Conservation (phyloP, 2,888 invertebrate species). For the Tethea ocularis region DNA sequence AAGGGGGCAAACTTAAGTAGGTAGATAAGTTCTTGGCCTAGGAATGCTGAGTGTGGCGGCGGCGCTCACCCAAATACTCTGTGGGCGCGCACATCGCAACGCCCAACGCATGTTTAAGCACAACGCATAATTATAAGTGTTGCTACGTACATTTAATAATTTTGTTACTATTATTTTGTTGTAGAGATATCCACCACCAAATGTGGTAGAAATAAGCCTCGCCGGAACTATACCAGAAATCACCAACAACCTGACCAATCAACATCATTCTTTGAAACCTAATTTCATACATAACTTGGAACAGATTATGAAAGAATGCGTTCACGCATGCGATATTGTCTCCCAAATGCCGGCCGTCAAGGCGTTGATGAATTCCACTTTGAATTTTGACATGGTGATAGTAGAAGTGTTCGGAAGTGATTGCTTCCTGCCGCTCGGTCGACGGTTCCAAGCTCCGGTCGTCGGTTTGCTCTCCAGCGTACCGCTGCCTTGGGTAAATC, state of each 20-base stretch:
- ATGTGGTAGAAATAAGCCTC: conserved; percentile 73
- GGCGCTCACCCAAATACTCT: no score
- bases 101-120: no score
- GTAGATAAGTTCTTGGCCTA: no score
- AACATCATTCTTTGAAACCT: conserved; percentile 64
- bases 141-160: no score
- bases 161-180: conserved; percentile 34
- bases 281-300: conserved; percentile 68
- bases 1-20: no score
- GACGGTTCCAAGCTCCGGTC: conserved; percentile 79
- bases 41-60: no score
- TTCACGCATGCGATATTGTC: conserved; percentile 72
- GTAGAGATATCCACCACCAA: conserved; percentile 71
- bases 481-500: conserved; percentile 82
- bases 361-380: conserved; percentile 63
- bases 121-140: no score
- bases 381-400: conserved; percentile 69
- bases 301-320: conserved; percentile 75
- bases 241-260: conserved; percentile 66
- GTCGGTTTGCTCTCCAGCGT: conserved; percentile 81
- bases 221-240: conserved; percentile 79
- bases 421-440: conserved; percentile 82
- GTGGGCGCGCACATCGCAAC: no score
- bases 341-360: conserved; percentile 66
- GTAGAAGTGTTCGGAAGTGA: conserved; percentile 83